These are phyloP conservation scores for Pseudorhombus dupliciocellatus DNA, from an alignment of 2,113 vertebrate genomes.

Conservation along the genomic window DNA sequence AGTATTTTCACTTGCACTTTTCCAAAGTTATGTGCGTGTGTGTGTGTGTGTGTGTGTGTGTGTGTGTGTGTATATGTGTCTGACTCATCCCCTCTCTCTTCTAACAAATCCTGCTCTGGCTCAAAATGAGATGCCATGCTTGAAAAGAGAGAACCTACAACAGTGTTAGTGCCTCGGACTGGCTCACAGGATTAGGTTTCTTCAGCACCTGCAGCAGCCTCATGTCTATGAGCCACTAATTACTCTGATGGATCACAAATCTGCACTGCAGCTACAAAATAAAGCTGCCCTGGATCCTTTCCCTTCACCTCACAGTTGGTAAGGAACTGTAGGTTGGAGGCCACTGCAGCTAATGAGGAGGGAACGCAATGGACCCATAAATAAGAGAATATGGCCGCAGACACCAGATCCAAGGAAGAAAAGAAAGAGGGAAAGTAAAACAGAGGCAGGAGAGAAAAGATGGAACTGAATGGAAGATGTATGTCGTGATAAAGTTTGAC, in stretches of 20 bases:
- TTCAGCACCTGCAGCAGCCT: slow-evolving; percentile 37
- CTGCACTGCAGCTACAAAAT: neutral
- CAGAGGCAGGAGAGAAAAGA: neutral
- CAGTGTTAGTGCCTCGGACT: slow-evolving; percentile 52
- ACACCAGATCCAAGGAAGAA: neutral
- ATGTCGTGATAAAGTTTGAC: slow-evolving; percentile 12
- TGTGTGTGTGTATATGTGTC: neutral
- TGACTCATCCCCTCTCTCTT: slow-evolving; percentile 31
- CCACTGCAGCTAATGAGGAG: slow-evolving; percentile 2
- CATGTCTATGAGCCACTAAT: slow-evolving; percentile 36
- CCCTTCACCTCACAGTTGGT: neutral
- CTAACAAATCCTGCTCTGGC: slow-evolving; percentile 26
- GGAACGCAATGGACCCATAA: neutral
- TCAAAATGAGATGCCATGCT: slow-evolving; percentile 35
- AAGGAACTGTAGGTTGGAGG: neutral
- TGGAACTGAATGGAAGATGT: slow-evolving; percentile 9
- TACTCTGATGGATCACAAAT: slow-evolving; percentile 28
- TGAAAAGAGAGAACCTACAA: slow-evolving; percentile 32
- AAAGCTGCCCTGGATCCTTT: neutral
- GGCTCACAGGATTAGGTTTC: slow-evolving; percentile 51
- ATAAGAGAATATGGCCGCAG: slow-evolving; percentile 2
- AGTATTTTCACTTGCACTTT: neutral
- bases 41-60: too few species aligned
- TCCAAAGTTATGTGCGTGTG: neutral
- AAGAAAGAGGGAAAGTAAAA: neutral